Base-by-base conservation (phyloP, 2,113 vertebrate species). In the Quiscalus mexicanus region DNA sequence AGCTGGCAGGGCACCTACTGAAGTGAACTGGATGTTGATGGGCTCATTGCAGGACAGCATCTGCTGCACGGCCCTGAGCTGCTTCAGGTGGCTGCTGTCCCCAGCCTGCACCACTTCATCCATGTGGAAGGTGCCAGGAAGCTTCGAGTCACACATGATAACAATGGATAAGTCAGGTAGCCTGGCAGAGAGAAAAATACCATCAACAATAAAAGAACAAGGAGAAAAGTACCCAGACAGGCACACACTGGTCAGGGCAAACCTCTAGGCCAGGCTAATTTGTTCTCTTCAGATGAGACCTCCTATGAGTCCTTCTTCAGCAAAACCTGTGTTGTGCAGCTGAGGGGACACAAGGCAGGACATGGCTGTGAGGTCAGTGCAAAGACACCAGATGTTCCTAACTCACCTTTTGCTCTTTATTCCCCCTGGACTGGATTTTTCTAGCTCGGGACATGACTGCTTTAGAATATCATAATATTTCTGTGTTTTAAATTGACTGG, bases 11-110 rank as follows among this genome's bases (percentile, higher is more conserved):
- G 41, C 74, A 97, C 98, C 87, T 98, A 99, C 99, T 84, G 99
- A 99, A 68, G 99, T 99, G 89, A 99, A 99, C 98, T 98, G 98
- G 97, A 99, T 99, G 93, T 99, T 99, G 95, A 99, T 97, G 25
- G 99, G 99, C n/a, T 99, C 99, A 1, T 98, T 95, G 71, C 96
- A 98, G 52, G 69, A 98, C 37, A 99, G 88, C 24, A 95, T 98
- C 94, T 85, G 97, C 98, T 99, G 98, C 53, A 98, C 33, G 0
- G 97, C 97, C 74, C 97, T 97, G 37, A 99, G 97, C 91, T 97
- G 96, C 88, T 98, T 97, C 60, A 96, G 5, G 14, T 98, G 94
- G 62, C 97, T 96, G 82, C 97, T 98, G 91, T 96, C 96, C 27
- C 98, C 99, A 2, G 98, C 98, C 82, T 99, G 97, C 97, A 99